phyloP scores from a whole-genome alignment of 2,888 invertebrate genomes.

The Colostygia pectinataria region DNA sequence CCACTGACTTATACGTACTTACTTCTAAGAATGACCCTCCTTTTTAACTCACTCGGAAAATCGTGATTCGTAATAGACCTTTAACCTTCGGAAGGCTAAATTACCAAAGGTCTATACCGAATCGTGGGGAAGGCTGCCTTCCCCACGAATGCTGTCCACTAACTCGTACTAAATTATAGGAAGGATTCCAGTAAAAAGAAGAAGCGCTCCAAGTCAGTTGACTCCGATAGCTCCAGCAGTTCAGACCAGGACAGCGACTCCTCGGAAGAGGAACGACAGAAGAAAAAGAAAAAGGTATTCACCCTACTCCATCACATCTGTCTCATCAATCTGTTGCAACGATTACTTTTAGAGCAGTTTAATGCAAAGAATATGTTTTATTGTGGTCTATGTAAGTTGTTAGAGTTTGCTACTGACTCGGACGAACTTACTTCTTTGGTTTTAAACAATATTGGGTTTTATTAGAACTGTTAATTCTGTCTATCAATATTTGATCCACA shows the following conservation, averaged over 20 bases:
- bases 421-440: background rate
- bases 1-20: too few relatives aligned
- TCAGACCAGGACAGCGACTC: slow-evolving; percentile 67
- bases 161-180: slow-evolving; percentile 7
- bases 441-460: background rate
- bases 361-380: slow-evolving; percentile 49
- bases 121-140: too few relatives aligned
- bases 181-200: slow-evolving; percentile 79
- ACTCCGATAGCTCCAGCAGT: slow-evolving; percentile 76
- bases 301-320: slow-evolving; percentile 15
- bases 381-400: too few relatives aligned
- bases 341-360: slow-evolving; percentile 29
- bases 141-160: too few relatives aligned
- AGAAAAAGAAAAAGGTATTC: slow-evolving; percentile 76
- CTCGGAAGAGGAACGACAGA: slow-evolving; percentile 65
- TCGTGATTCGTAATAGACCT: too few relatives aligned
- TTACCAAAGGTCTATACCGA: too few relatives aligned
- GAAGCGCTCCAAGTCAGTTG: slow-evolving; percentile 82
- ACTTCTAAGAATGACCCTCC: too few relatives aligned
- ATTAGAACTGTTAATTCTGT: too few relatives aligned
- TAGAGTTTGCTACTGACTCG: background rate
- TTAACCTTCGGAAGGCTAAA: too few relatives aligned
- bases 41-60: too few relatives aligned
- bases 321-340: slow-evolving; percentile 25
- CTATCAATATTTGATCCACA: too few relatives aligned